Evolutionary conservation across 1,140 invertebrate genomes (phyloP).

Genomic region (Halyomorpha halys): DNA sequence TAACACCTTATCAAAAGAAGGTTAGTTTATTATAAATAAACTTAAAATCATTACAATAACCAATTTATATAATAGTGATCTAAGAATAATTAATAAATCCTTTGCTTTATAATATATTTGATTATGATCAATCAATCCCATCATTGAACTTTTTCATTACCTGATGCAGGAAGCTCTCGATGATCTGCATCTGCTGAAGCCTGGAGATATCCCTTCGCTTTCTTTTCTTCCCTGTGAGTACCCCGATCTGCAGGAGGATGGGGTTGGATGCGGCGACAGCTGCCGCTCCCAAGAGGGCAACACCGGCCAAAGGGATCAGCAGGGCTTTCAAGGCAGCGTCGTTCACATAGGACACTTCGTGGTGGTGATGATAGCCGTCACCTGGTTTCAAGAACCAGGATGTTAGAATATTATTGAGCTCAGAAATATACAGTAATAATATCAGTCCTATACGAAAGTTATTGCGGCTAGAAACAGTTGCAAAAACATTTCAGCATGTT

Average conservation of each 20-base stretch:
- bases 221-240: slow-evolving; percentile 39
- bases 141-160: neutral
- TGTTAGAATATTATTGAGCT: too few species aligned
- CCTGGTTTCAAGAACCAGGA: too few species aligned
- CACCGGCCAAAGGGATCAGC: slow-evolving; percentile 60
- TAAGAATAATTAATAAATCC: too few species aligned
- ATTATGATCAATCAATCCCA: neutral
- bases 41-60: too few species aligned
- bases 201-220: slow-evolving; percentile 27
- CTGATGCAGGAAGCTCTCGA: slow-evolving; percentile 28
- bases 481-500: too few species aligned
- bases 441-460: too few species aligned
- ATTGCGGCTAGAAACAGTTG: too few species aligned
- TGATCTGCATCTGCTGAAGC: slow-evolving; percentile 20
- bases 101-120: too few species aligned
- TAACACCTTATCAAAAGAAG: too few species aligned
- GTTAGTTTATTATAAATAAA: too few species aligned
- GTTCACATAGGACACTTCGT: slow-evolving; percentile 1
- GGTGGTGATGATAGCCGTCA: slow-evolving; percentile 16
- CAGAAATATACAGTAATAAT: too few species aligned
- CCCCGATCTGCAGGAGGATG: slow-evolving; percentile 60
- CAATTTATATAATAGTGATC: too few species aligned
- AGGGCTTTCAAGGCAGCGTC: slow-evolving; percentile 36
- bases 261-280: slow-evolving; percentile 66
- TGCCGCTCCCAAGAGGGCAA: slow-evolving; percentile 64